These are phyloP conservation scores for Melinopterus prodromus DNA, from an alignment of 2,888 invertebrate genomes.

Conservation along the genomic window DNA sequence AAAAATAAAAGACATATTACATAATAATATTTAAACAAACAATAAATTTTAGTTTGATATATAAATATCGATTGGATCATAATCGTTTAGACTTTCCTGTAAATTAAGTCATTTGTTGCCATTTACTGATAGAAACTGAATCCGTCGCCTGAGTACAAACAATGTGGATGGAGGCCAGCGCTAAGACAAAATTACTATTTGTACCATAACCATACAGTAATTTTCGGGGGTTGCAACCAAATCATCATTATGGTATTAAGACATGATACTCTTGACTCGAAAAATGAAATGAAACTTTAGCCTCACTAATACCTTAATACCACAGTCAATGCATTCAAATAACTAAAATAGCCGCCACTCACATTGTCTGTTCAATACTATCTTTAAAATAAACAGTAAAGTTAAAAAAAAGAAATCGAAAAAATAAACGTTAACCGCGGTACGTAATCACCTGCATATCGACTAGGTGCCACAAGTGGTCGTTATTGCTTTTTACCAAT, in stretches of 20 bases:
- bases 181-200: slow-evolving; percentile 39
- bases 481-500: slow-evolving; percentile 4
- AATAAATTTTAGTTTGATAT: slow-evolving; percentile 46
- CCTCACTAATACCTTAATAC: slow-evolving; percentile 35
- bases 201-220: slow-evolving; percentile 46
- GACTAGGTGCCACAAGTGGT: slow-evolving; percentile 29
- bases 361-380: slow-evolving; percentile 67
- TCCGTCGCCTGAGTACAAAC: slow-evolving; percentile 76
- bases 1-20: slow-evolving; percentile 39
- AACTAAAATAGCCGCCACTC: slow-evolving; percentile 66
- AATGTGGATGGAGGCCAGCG: slow-evolving; percentile 82
- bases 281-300: background rate
- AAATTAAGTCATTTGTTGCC: slow-evolving; percentile 48
- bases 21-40: slow-evolving; percentile 37
- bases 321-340: slow-evolving; percentile 40
- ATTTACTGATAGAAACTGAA: slow-evolving; percentile 36
- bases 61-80: slow-evolving; percentile 53
- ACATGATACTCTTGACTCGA: slow-evolving; percentile 8
- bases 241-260: slow-evolving; percentile 34
- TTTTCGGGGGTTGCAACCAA: slow-evolving; percentile 24
- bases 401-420: slow-evolving; percentile 10
- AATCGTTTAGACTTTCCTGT: slow-evolving; percentile 52
- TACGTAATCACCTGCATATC: slow-evolving; percentile 30
- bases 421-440: slow-evolving; percentile 35
- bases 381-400: background rate